These are phyloP conservation scores for Thymallus thymallus DNA, from an alignment of 2,113 vertebrate genomes.

Conservation along the genomic window DNA sequence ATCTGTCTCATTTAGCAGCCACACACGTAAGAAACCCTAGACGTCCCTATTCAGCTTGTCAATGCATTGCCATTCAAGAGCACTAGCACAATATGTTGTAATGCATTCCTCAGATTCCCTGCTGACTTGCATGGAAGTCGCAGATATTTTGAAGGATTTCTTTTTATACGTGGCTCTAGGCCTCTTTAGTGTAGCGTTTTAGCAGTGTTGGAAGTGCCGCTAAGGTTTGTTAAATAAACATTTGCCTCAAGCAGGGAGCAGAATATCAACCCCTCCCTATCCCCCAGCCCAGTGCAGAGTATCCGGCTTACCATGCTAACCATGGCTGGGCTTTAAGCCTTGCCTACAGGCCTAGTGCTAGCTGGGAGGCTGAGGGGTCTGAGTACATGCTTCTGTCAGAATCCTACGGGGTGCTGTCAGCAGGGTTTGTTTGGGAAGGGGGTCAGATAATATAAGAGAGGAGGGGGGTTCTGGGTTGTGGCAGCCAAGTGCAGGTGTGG, in stretches of 20 bases:
- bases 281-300: background rate
- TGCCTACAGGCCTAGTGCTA: conserved; percentile 13
- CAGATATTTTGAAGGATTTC: conserved; percentile 10
- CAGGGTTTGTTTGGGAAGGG: conserved; percentile 11
- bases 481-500: conserved; percentile 22
- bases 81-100: background rate
- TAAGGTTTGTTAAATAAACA: conserved; percentile 31
- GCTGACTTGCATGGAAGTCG: conserved; percentile 13
- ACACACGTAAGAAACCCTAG: background rate
- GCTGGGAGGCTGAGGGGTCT: conserved; percentile 4
- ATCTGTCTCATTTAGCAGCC: conserved; percentile 24
- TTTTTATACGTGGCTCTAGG: conserved; percentile 19
- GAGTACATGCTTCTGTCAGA: conserved; percentile 13
- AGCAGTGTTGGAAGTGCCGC: conserved; percentile 4
- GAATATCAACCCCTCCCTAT: background rate
- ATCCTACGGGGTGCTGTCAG: conserved; percentile 11
- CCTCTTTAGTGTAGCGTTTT: conserved; percentile 1
- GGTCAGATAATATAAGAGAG: conserved; percentile 20
- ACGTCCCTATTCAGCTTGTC: conserved; percentile 9
- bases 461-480: background rate
- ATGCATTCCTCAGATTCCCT: conserved; percentile 30
- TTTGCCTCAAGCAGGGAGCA: conserved; percentile 4
- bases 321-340: conserved; percentile 23
- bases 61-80: background rate
- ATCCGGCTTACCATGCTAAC: conserved; percentile 14